Percentiles rank a stretch among this genome's conserved stretches.
phyloP scores from a whole-genome alignment of 2,888 invertebrate species.

The Ametastegia equiseti region DNA sequence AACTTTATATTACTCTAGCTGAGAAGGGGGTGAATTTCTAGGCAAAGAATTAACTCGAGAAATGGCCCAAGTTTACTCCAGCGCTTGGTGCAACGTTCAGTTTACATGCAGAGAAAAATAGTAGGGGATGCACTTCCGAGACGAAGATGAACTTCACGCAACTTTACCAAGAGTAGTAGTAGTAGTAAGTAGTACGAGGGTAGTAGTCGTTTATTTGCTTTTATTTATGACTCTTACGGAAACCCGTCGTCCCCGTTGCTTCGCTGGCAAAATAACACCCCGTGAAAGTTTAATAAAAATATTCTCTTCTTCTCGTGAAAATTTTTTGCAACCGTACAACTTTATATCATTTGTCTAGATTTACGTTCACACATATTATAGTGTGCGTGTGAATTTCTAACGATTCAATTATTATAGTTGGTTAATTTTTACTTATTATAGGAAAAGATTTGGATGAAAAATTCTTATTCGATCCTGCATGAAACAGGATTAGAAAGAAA shows the following conservation, averaged over 20 bases:
- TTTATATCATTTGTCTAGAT: not conserved
- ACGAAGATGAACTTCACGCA: constrained; percentile 43
- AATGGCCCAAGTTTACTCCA: constrained; percentile 5
- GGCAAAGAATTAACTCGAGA: constrained; percentile 7
- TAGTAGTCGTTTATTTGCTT: constrained; percentile 31
- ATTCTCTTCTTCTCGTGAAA: not conserved
- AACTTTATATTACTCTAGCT: not conserved
- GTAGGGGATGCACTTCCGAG: not conserved
- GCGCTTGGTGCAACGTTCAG: not conserved
- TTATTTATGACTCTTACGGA: constrained; percentile 33
- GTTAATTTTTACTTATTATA: too few relatives aligned
- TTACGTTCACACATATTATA: not conserved
- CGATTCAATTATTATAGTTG: not conserved
- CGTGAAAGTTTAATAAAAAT: constrained; percentile 37
- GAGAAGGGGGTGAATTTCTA: not conserved
- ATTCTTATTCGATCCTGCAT: too few relatives aligned
- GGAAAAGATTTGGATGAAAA: too few relatives aligned
- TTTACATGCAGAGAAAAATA: not conserved
- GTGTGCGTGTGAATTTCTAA: not conserved
- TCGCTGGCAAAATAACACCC: constrained; percentile 6
- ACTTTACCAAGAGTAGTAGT: not conserved
- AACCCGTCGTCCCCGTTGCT: not conserved
- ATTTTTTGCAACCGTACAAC: not conserved
- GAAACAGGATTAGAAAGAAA: not conserved
- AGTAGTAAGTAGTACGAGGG: not conserved